phyloP scores from a whole-genome alignment of 2,797 vertebrate species.

The Melanogrammus aeglefinus region DNA sequence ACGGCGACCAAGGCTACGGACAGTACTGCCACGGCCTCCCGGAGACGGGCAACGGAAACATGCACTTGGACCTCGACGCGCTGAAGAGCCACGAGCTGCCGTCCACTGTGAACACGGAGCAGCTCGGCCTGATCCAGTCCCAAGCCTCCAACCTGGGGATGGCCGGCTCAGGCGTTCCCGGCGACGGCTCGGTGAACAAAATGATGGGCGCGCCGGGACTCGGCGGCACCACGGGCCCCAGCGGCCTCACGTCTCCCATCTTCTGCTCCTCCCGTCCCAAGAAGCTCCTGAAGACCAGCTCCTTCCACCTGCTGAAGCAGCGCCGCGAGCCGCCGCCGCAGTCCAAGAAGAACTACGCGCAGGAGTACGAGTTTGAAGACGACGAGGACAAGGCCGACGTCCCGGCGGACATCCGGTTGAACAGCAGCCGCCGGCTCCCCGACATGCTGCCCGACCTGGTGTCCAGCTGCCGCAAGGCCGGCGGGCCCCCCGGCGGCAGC shows the following conservation, averaged over 20 bases:
- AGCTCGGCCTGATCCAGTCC: constrained; percentile 86
- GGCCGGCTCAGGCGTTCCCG: constrained; percentile 51
- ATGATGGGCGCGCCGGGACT: constrained; percentile 61
- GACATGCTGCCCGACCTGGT: constrained; percentile 86
- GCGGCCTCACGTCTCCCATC: constrained; percentile 79
- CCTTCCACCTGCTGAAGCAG: constrained; percentile 87
- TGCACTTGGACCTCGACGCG: constrained; percentile 80
- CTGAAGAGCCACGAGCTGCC: constrained; percentile 82
- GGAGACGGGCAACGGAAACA: constrained; percentile 64
- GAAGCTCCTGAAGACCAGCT: constrained; percentile 88
- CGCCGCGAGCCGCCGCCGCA: constrained; percentile 75
- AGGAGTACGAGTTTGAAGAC: constrained; percentile 90
- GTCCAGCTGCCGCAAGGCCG: constrained; percentile 83
- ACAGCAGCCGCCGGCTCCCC: constrained; percentile 81
- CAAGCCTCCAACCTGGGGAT: constrained; percentile 63
- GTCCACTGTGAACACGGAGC: constrained; percentile 89
- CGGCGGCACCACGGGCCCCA: constrained; percentile 48
- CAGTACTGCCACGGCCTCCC: constrained; percentile 72
- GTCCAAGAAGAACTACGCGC: constrained; percentile 84
- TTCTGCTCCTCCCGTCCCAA: constrained; percentile 92
- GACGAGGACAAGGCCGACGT: constrained; percentile 88
- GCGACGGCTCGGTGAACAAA: constrained; percentile 66
- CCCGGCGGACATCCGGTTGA: constrained; percentile 89
- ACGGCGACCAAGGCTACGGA: constrained; percentile 69
- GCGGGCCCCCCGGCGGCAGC: constrained; percentile 56